These are phyloP conservation scores for Drosophila neonasuta DNA, from an alignment of 2,888 invertebrate species.

Conservation along the genomic window DNA sequence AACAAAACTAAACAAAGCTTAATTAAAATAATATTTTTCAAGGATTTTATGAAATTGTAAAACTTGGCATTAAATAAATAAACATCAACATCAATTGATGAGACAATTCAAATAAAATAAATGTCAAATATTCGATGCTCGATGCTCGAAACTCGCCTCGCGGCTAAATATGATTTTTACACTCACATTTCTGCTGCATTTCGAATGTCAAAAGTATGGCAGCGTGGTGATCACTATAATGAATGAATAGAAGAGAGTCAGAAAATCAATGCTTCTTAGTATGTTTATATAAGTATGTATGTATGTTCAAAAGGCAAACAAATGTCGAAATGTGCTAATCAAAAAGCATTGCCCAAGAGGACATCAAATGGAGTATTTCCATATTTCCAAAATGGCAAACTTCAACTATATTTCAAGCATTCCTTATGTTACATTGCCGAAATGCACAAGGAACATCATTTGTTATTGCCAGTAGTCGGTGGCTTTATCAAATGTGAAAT, in stretches of 20 bases:
- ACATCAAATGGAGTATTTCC: background rate
- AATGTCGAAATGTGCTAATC: background rate
- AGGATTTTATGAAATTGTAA: constrained; percentile 55
- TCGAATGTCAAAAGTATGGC: constrained; percentile 12
- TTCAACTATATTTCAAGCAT: background rate
- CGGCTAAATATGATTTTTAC: constrained; percentile 55
- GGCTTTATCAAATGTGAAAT: constrained; percentile 17
- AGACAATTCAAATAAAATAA: constrained; percentile 25
- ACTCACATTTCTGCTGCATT: constrained; percentile 6
- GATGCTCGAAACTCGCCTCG: constrained; percentile 31
- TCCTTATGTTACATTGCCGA: constrained; percentile 25
- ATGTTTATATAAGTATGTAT: too few species aligned
- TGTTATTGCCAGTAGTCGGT: background rate
- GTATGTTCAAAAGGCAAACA: background rate
- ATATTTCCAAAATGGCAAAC: background rate
- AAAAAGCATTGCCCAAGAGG: background rate
- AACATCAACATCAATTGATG: constrained; percentile 44
- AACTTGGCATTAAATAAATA: constrained; percentile 62
- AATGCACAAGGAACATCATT: constrained; percentile 5
- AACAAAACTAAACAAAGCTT: constrained; percentile 29
- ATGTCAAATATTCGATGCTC: constrained; percentile 37
- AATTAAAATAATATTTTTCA: constrained; percentile 63
- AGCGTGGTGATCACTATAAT: constrained; percentile 9
- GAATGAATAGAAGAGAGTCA: background rate
- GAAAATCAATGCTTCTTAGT: constrained; percentile 3